These are phyloP conservation scores for Suricata suricatta DNA, from an alignment of 2,113 vertebrate genomes.

Conservation along the genomic window DNA sequence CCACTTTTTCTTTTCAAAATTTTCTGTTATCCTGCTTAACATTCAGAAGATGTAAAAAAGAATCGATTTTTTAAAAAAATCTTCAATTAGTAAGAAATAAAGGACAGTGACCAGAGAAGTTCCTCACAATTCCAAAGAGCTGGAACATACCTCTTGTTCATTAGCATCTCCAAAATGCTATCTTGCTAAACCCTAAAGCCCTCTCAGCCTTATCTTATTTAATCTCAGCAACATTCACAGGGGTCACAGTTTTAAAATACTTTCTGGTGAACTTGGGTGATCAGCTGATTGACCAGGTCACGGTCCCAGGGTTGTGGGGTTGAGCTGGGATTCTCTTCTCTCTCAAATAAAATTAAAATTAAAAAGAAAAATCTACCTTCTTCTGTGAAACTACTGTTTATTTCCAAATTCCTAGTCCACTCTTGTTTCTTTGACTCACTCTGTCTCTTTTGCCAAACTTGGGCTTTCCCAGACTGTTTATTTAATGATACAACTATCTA, in stretches of 20 bases:
- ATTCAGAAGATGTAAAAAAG: not conserved
- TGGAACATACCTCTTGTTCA: not conserved
- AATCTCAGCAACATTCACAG: not conserved
- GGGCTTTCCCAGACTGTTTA: not conserved
- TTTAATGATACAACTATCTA: not conserved
- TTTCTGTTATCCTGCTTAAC: not conserved
- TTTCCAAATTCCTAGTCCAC: not conserved
- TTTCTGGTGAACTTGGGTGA: not conserved
- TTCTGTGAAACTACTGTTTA: not conserved
- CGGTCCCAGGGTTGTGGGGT: too few species aligned
- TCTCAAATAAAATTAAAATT: too few species aligned
- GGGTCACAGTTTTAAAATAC: not conserved
- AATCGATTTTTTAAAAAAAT: not conserved
- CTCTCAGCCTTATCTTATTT: not conserved
- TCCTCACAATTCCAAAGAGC: not conserved
- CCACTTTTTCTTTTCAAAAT: not conserved
- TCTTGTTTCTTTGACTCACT: not conserved
- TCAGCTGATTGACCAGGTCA: too few species aligned
- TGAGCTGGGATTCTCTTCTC: too few species aligned
- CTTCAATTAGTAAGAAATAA: not conserved
- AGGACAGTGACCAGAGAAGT: not conserved
- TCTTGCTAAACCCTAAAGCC: not conserved
- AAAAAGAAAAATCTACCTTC: not conserved
- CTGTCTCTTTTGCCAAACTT: not conserved
- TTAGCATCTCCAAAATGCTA: not conserved